Evolutionary conservation across 1,140 invertebrate species (phyloP), one percentile per base, ranked within the genome.

Genomic region (Diachasma alloeum): DNA sequence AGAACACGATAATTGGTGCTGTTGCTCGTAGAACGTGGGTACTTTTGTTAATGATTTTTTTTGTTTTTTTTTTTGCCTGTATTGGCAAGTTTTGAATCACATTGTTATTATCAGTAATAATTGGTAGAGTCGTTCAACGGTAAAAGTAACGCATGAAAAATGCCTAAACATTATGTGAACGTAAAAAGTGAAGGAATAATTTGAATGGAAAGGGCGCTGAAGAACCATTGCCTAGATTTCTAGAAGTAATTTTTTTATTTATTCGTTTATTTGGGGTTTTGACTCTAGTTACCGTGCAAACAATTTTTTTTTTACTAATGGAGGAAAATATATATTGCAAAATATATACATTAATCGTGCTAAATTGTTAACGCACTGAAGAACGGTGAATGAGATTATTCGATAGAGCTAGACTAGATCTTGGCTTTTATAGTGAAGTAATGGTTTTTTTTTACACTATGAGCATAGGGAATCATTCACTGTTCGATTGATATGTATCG

Each of bases 261-360:
- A 75, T 71, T 70, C 75, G 76, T 80, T 80, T 75, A 78, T 80
- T 78, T 75, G 71, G 70, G 73, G 79, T 78, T 76, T 31, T 72
- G 79, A 73, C 70, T 75, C 76, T 79, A 42, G 67, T 70, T 71
- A 75, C 66, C 74, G 72, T 66, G 53, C 22, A 24, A 42, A 71
- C 15, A 56, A 13, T 71, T 75, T 74, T 75, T 74, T n/a, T 69
- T 24, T 73, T 59, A 26, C 1, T 59, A 5, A 48, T 6, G 72
- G 53, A 36, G 31, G 6, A 59, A 42, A 46, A 26, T 26, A 13
- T 63, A 63, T 63, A 63, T 63, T 26, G 19, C 5, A 26, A 31
- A 63, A 63, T 63, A 63, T 63, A 63, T 63, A 63, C 15, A 53
- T 53, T 53, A 63, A 63, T 63, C 59, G 59, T 63, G 59, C 59